Conservation (phyloP, 2,113 vertebrate species). For the Clinocottus analis region DNA sequence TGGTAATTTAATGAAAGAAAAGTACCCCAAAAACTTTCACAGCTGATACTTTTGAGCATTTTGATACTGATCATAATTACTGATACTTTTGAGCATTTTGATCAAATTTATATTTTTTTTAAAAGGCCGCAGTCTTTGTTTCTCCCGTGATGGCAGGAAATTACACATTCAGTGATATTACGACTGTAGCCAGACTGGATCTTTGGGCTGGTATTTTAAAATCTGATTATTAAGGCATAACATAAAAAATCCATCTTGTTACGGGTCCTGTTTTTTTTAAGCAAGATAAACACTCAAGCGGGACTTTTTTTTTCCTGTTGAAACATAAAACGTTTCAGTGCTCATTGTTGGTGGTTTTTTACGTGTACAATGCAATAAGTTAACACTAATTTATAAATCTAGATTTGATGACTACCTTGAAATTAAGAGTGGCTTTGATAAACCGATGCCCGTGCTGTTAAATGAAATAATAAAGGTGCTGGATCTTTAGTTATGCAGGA, state of each 20-base stretch:
- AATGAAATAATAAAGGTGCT: neutral
- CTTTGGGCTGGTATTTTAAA: neutral
- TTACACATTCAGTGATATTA: neutral
- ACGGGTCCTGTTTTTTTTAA: neutral
- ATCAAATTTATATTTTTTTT: neutral
- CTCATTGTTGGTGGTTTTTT: conserved; percentile 1
- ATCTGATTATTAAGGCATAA: neutral
- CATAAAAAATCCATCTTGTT: neutral
- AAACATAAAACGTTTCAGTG: neutral
- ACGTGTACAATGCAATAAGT: neutral
- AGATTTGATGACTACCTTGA: neutral
- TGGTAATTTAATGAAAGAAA: conserved; percentile 12
- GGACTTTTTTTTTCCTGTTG: neutral
- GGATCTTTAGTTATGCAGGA: neutral
- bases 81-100: neutral
- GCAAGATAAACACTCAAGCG: neutral
- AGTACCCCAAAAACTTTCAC: neutral
- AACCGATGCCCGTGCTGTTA: neutral
- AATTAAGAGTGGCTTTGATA: neutral
- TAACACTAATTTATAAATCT: neutral
- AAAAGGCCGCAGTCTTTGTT: too few species aligned
- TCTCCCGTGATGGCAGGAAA: neutral
- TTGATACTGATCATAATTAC: too few species aligned
- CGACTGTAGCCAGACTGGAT: neutral
- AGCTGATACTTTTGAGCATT: neutral